A percentile compares a stretch with the other conserved stretches of the same genome.
Conservation (phyloP, 2,797 vertebrate genomes). For the Hapalemur alaotrensis region DNA sequence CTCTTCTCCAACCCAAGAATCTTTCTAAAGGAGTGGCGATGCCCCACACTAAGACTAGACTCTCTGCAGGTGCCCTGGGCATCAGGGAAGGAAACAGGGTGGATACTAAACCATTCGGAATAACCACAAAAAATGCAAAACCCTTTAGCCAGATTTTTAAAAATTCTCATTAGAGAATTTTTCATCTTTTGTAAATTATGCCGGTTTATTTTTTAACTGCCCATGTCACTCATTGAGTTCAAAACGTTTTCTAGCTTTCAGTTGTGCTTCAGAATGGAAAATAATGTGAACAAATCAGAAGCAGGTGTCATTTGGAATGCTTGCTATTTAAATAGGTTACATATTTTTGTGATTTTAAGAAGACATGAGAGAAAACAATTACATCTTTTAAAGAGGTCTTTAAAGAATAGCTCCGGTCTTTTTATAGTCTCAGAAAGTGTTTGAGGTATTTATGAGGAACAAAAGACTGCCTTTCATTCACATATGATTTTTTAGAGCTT, state of each 20-base stretch:
- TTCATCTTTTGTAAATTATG: conserved; percentile 28
- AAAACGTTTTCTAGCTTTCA: conserved; percentile 53
- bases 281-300: conserved; percentile 64
- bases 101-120: neutral
- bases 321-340: conserved; percentile 55
- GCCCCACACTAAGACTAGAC: neutral
- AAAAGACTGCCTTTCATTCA: conserved; percentile 39
- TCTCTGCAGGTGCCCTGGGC: too few species aligned
- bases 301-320: conserved; percentile 44
- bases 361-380: conserved; percentile 57
- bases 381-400: neutral
- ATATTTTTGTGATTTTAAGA: conserved; percentile 65
- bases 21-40: neutral
- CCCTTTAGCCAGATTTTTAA: conserved; percentile 1
- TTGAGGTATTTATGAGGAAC: conserved; percentile 33
- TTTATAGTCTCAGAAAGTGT: conserved; percentile 55
- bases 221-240: conserved; percentile 31
- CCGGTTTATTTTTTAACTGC: conserved; percentile 5
- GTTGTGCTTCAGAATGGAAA: conserved; percentile 55
- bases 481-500: conserved; percentile 22
- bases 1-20: neutral
- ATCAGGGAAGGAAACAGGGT: neutral
- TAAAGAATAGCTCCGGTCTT: conserved; percentile 42
- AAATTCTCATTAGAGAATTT: neutral
- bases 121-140: neutral